A percentile compares a stretch with the other conserved stretches of the same genome.
phyloP scores from a whole-genome alignment of 2,797 vertebrate species.

The Ispidina picta region DNA sequence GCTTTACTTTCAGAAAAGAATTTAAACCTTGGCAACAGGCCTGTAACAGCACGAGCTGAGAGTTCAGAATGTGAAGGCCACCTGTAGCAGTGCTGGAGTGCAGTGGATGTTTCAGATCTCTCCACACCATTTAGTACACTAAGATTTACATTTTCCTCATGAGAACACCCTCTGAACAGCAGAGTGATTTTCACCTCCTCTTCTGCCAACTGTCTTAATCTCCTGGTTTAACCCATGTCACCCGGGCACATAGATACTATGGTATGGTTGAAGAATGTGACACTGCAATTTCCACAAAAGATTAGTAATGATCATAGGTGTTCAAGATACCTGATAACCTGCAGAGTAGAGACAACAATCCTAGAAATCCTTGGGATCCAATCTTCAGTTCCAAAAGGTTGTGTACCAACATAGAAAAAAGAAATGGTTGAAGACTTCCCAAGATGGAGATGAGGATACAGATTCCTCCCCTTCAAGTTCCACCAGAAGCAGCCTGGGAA shows the following conservation, averaged over 20 bases:
- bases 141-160: neutral
- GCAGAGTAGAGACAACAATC: neutral
- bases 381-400: neutral
- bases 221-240: neutral
- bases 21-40: neutral
- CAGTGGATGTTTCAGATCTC: neutral
- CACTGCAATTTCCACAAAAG: neutral
- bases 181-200: neutral
- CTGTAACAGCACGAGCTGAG: neutral
- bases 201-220: conserved; percentile 15
- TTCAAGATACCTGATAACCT: conserved; percentile 43
- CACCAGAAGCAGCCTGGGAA: neutral
- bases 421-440: neutral
- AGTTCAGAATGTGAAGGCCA: neutral
- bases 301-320: neutral
- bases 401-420: neutral
- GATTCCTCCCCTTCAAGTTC: neutral
- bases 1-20: neutral
- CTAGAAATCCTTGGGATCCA: conserved; percentile 23
- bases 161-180: neutral
- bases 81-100: neutral
- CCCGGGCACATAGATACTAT: neutral
- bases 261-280: neutral
- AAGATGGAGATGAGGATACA: neutral
- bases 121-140: neutral